phyloP scores from a whole-genome alignment of 2,888 invertebrate genomes.

The Glyphotaelius pellucidus region DNA sequence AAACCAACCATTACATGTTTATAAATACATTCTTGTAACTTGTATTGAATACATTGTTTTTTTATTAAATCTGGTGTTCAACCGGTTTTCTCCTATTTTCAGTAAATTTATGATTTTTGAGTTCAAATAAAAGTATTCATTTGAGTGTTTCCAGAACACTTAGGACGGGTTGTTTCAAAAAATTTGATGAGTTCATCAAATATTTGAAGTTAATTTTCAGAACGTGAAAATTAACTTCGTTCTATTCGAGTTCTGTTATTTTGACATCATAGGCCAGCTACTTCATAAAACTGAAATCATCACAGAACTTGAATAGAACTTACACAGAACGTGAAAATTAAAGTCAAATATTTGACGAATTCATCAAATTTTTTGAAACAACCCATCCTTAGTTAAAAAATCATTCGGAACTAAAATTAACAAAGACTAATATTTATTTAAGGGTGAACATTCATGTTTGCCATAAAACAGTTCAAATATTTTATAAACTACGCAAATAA shows the following conservation, averaged over 20 bases:
- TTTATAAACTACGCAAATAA: neutral
- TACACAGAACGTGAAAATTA: no score
- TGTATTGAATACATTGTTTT: neutral
- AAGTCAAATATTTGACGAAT: no score
- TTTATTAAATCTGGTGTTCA: neutral
- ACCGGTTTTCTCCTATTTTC: neutral
- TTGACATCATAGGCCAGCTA: no score
- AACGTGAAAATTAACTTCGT: no score
- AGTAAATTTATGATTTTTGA: neutral
- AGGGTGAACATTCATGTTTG: constrained; percentile 19
- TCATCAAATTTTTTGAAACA: no score
- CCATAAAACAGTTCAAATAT: constrained; percentile 36
- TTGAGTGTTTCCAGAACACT: neutral
- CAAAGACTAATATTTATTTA: constrained; percentile 29
- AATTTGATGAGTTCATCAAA: no score
- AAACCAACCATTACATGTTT: neutral
- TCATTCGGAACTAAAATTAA: constrained; percentile 9
- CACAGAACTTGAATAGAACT: no score
- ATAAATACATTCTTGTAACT: neutral
- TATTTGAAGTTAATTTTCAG: no score
- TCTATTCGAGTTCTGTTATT: no score
- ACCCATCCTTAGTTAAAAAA: neutral
- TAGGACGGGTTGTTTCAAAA: no score
- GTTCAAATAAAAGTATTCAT: neutral
- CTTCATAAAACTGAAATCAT: no score